Conservation (phyloP, 2,888 invertebrate species). For the Aphrophora alni region DNA sequence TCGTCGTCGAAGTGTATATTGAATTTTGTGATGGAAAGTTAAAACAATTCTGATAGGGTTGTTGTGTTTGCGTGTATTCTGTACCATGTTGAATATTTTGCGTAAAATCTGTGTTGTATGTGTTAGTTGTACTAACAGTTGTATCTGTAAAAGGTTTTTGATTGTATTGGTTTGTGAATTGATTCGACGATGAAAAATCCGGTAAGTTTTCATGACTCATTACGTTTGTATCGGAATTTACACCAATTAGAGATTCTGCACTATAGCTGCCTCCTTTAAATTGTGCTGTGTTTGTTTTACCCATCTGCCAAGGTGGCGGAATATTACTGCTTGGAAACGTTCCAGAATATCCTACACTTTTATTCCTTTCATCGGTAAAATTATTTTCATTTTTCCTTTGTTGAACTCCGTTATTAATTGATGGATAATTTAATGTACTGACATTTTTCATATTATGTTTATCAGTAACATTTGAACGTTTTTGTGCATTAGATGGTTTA, state of each 20-base stretch:
- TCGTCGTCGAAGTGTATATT: constrained; percentile 6
- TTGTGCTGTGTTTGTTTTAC: constrained; percentile 53
- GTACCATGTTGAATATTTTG: background rate
- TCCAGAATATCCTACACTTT: constrained; percentile 18
- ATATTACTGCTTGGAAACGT: background rate
- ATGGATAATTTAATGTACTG: background rate
- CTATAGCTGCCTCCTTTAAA: constrained; percentile 56
- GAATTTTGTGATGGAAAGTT: constrained; percentile 35
- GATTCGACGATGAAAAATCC: constrained; percentile 11
- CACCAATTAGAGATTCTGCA: constrained; percentile 50
- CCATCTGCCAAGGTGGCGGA: constrained; percentile 11
- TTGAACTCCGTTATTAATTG: background rate
- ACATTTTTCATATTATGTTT: background rate
- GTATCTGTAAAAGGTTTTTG: background rate
- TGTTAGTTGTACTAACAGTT: background rate
- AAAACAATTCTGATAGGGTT: constrained; percentile 42
- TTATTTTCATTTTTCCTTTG: background rate
- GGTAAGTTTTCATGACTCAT: constrained; percentile 4
- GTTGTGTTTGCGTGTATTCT: background rate
- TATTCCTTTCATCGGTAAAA: constrained; percentile 1
- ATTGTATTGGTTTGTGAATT: constrained; percentile 15
- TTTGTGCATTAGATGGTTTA: constrained; percentile 17
- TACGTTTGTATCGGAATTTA: background rate
- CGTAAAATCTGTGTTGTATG: background rate
- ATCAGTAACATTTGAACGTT: constrained; percentile 13